These are phyloP conservation scores for Hippopotamyrus pictus DNA, from an alignment of 2,797 vertebrate species.

Conservation along the genomic window DNA sequence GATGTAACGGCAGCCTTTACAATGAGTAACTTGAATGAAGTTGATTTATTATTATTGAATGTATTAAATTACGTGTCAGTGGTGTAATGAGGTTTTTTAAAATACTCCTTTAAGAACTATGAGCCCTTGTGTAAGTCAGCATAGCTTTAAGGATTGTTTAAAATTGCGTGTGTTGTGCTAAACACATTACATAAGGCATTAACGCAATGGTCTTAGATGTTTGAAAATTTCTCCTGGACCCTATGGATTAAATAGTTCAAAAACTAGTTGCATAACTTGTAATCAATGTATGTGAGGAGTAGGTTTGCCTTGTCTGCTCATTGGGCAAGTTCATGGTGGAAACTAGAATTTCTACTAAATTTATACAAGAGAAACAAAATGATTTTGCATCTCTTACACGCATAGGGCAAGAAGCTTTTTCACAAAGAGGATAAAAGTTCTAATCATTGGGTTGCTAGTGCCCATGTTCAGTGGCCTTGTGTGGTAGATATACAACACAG, in stretches of 20 bases:
- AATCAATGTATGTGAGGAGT: not conserved
- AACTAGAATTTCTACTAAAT: not conserved
- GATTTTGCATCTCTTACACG: not conserved
- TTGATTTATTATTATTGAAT: not conserved
- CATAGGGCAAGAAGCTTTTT: not conserved
- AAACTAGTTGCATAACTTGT: not conserved
- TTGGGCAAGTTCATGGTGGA: not conserved
- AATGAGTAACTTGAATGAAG: not conserved
- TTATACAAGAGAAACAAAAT: not conserved
- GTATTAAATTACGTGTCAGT: not conserved
- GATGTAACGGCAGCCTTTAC: constrained; percentile 17
- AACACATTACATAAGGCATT: not conserved
- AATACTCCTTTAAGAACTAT: not conserved
- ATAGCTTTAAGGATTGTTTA: not conserved
- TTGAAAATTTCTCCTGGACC: not conserved
- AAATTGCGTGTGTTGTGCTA: not conserved
- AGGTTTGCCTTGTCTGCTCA: not conserved
- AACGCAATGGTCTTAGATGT: not conserved
- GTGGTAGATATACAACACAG: not conserved
- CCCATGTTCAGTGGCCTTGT: not conserved
- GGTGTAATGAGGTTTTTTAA: not conserved
- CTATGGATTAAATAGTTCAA: not conserved
- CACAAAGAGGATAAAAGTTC: not conserved
- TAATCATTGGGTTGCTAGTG: not conserved
- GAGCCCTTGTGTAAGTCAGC: not conserved